Percentiles rank a stretch among this genome's conserved stretches.
These are phyloP conservation scores for Xenentodon cancila DNA, from an alignment of 2,797 vertebrate genomes.

Conservation along the genomic window DNA sequence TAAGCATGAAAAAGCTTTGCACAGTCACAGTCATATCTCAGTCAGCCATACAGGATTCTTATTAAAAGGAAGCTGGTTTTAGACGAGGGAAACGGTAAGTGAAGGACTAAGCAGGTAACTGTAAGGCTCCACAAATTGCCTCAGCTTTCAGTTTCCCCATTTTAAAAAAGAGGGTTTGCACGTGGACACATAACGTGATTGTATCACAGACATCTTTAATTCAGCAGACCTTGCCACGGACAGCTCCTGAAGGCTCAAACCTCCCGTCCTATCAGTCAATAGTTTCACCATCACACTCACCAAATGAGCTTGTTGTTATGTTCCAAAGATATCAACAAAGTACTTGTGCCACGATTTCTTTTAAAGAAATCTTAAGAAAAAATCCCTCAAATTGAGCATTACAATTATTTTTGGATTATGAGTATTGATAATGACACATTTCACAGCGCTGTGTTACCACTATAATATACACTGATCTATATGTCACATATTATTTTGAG, in stretches of 20 bases:
- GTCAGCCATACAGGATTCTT: background rate
- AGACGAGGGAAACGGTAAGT: constrained; percentile 19
- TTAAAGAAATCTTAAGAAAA: background rate
- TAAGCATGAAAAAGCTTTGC: too few relatives aligned
- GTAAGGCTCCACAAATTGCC: constrained; percentile 7
- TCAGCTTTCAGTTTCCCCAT: too few relatives aligned
- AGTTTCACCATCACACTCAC: constrained; percentile 4
- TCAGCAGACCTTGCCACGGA: constrained; percentile 7
- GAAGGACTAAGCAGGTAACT: constrained; percentile 35
- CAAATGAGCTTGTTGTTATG: constrained; percentile 22
- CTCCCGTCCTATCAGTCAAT: constrained; percentile 28
- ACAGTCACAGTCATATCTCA: background rate
- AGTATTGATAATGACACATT: constrained; percentile 1
- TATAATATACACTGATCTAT: background rate
- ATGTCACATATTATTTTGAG: constrained; percentile 13
- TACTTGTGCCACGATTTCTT: background rate
- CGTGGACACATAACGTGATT: too few relatives aligned
- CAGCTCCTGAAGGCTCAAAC: constrained; percentile 22
- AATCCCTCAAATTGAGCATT: constrained; percentile 2
- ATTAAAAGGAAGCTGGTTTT: constrained; percentile 14
- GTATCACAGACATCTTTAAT: constrained; percentile 34
- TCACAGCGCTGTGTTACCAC: constrained; percentile 11
- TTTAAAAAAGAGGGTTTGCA: too few relatives aligned
- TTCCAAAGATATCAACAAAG: constrained; percentile 1
- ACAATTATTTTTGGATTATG: constrained; percentile 2